These are phyloP conservation scores for Archips crataeganus DNA, from an alignment of 2,888 invertebrate species.

Conservation along the genomic window DNA sequence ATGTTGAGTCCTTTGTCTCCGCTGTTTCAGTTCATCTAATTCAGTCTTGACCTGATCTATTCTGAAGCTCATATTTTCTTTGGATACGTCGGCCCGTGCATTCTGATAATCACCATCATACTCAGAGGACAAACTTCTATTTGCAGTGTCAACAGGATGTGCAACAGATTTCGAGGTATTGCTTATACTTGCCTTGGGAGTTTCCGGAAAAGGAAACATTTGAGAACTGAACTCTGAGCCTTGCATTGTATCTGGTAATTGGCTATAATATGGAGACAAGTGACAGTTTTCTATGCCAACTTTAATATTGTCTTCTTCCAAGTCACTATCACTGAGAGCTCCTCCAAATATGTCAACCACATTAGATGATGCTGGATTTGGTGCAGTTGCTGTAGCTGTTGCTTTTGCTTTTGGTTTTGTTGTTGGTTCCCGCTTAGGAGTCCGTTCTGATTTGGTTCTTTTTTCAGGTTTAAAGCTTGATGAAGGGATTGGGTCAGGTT, in stretches of 20 bases:
- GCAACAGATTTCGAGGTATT: slow-evolving; percentile 56
- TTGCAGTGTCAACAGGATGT: slow-evolving; percentile 53
- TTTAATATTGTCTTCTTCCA: slow-evolving; percentile 91
- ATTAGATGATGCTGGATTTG: slow-evolving; percentile 68
- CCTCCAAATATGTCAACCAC: slow-evolving; percentile 95
- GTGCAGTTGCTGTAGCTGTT: slow-evolving; percentile 49
- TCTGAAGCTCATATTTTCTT: slow-evolving; percentile 86
- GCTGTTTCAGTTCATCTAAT: slow-evolving; percentile 90
- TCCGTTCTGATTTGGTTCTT: slow-evolving; percentile 63
- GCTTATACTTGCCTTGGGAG: slow-evolving; percentile 57
- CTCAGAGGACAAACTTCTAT: slow-evolving; percentile 64
- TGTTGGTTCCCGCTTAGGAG: slow-evolving; percentile 49
- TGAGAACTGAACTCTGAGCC: slow-evolving; percentile 73
- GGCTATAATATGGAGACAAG: slow-evolving; percentile 90
- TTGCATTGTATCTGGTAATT: slow-evolving; percentile 87
- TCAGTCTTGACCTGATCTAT: slow-evolving; percentile 91
- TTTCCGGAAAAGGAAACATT: slow-evolving; percentile 64
- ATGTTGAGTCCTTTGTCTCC: slow-evolving; percentile 91
- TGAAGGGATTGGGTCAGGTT: slow-evolving; percentile 59
- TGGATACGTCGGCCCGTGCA: slow-evolving; percentile 59
- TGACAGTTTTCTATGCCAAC: slow-evolving; percentile 93
- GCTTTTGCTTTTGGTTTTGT: slow-evolving; percentile 46
- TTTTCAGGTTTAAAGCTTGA: slow-evolving; percentile 63
- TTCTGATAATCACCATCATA: slow-evolving; percentile 69
- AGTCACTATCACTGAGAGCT: slow-evolving; percentile 95